Evolutionary conservation across 1,140 invertebrate species (phyloP).

Genomic region (Drosophila triauraria): DNA sequence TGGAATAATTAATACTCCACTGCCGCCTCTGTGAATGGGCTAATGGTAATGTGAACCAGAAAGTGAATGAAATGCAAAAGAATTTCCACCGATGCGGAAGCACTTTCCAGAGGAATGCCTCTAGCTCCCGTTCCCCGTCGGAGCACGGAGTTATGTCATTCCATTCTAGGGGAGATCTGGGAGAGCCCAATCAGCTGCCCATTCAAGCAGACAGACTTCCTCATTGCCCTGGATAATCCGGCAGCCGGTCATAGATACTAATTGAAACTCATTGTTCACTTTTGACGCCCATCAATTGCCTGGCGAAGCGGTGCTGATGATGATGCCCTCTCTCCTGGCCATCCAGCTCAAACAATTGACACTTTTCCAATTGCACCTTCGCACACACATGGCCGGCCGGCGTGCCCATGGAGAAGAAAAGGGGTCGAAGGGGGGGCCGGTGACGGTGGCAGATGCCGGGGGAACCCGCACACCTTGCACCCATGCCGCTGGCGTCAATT

Average conservation of each 20-base stretch:
- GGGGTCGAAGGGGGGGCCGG: not conserved
- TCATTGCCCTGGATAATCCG: conserved; percentile 70
- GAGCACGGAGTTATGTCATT: conserved; percentile 29
- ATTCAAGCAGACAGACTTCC: conserved; percentile 67
- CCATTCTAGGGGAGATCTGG: conserved; percentile 13
- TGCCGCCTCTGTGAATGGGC: conserved; percentile 16
- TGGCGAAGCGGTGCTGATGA: conserved; percentile 17
- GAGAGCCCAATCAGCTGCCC: conserved; percentile 65
- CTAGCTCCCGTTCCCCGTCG: not conserved
- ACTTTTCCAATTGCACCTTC: conserved; percentile 80
- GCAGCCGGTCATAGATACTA: conserved; percentile 59
- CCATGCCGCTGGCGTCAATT: conserved; percentile 70
- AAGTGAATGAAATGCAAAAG: conserved; percentile 26
- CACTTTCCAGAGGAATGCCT: conserved; percentile 31
- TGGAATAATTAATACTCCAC: conserved; percentile 34
- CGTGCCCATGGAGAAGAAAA: too few relatives aligned
- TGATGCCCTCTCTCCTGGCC: conserved; percentile 9
- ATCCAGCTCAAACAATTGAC: conserved; percentile 65
- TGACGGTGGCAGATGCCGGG: conserved; percentile 25
- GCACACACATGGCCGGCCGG: conserved; percentile 14
- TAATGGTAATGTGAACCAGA: conserved; percentile 17
- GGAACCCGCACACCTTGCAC: conserved; percentile 67
- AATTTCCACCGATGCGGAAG: conserved; percentile 42
- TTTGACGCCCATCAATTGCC: conserved; percentile 77
- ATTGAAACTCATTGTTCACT: conserved; percentile 81